Base-by-base conservation (phyloP, 1,140 invertebrate species). In the Drepana arcuata region DNA sequence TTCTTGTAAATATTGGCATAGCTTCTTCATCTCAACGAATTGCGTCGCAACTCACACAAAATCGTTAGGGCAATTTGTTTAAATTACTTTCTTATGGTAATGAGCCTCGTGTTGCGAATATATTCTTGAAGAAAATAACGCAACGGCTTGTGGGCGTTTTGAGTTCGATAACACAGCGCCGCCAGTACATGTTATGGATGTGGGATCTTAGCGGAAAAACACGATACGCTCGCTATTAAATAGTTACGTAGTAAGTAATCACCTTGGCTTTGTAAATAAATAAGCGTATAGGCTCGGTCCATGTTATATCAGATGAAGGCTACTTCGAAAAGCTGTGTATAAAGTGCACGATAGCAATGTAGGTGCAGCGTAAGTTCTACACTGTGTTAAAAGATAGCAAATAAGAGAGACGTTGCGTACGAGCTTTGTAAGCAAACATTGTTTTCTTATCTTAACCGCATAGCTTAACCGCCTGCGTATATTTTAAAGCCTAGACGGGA, bases 61-160 rank as follows among this genome's bases (percentile, higher is more conserved):
- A 71, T 70, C 67, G 63, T 61, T 74, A 58, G 65, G 57, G 65
- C 70, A 74, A 78, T 78, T 74, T 72, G 66, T 72, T 72, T 64
- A 71, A 78, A 78, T 78, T 72, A 72, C 68, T 74, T 74, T 72
- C 58, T 57, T 72, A 78, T 78, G 73, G 60, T 71, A 78, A 78
- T 72, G 39, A 46, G 46, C 45, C 34, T 47, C 66, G 63, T 64
- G 61, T 63, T 60, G 59, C 63, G 66, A 75, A 75, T 71, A 69
- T 61, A 66, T 73, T 64, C 53, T 43, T 56, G 51, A 48, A 45
- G 48, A 53, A 52, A 59, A 63, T 54, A 57, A 59, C 48, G 46
- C 48, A 61, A 50, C 27, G 44, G 45, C 42, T 45, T 48, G 44
- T 45, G 47, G 37, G 43, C 52, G 37, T 44, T n/a, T n/a, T n/a